phyloP scores from a whole-genome alignment of 2,797 vertebrate species.

The Limnodromus scolopaceus region DNA sequence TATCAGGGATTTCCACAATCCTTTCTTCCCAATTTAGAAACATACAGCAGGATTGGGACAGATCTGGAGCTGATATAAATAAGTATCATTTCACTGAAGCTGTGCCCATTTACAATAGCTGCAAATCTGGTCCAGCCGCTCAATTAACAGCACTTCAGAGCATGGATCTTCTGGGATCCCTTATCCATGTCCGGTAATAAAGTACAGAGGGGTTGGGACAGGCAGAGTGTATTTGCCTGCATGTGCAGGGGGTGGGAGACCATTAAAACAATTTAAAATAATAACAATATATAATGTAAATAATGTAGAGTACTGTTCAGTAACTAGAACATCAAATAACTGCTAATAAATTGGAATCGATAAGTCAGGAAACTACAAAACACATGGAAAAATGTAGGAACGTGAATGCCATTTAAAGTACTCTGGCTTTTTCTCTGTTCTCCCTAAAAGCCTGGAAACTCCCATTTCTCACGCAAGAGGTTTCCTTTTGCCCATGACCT shows the following conservation, averaged over 20 bases:
- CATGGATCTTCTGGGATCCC: slow-evolving; percentile 20
- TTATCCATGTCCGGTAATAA: neutral
- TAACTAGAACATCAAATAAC: neutral
- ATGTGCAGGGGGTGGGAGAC: neutral
- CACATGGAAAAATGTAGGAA: neutral
- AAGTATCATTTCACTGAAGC: neutral
- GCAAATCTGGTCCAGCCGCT: slow-evolving; percentile 11
- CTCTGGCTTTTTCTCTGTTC: neutral
- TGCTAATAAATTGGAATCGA: neutral
- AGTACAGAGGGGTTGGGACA: neutral
- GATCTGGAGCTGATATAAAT: slow-evolving; percentile 2
- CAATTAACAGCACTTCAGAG: slow-evolving; percentile 39
- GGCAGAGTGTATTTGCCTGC: neutral
- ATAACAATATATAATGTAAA: neutral
- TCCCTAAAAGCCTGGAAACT: neutral
- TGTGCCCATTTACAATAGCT: slow-evolving; percentile 17
- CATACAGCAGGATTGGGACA: neutral
- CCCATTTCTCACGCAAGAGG: neutral
- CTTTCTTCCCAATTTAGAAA: neutral
- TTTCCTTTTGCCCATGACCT: neutral
- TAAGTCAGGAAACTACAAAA: neutral
- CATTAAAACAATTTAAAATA: neutral
- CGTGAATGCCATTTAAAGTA: neutral
- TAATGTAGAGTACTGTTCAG: neutral
- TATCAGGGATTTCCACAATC: neutral